Conservation (phyloP, 2,888 invertebrate species). For the Octodonta nipae region DNA sequence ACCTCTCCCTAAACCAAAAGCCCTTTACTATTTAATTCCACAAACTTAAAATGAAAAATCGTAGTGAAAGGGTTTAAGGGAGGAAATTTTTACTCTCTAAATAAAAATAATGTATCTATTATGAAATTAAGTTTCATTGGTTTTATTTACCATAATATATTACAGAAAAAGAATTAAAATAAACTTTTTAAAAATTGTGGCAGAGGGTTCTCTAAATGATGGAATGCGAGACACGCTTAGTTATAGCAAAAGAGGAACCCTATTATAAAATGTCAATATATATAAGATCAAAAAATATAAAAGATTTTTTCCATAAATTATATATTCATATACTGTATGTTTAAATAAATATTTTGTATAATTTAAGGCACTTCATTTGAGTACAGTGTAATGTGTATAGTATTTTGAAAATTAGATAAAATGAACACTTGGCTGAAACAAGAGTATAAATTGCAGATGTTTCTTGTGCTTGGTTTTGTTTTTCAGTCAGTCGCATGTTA, state of each 20-base stretch:
- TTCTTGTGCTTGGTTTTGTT: not conserved
- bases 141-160: too few relatives aligned
- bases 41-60: too few relatives aligned
- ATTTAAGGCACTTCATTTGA: conserved; percentile 1
- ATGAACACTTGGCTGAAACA: conserved; percentile 1
- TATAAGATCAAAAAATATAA: not conserved
- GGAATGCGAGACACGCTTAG: conserved; percentile 1
- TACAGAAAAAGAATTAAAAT: too few relatives aligned
- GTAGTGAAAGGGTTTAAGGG: too few relatives aligned
- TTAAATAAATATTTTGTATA: conserved; percentile 1
- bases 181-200: too few relatives aligned
- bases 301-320: not conserved
- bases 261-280: not conserved
- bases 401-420: not conserved
- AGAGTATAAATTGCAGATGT: not conserved
- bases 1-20: too few relatives aligned
- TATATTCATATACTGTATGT: not conserved
- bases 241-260: not conserved
- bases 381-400: not conserved
- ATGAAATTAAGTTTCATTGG: too few relatives aligned
- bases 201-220: too few relatives aligned
- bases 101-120: too few relatives aligned
- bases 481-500: conserved; percentile 1
- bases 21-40: too few relatives aligned
- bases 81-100: too few relatives aligned